Percentiles rank a stretch among this genome's conserved stretches.
Evolutionary conservation across 1,140 invertebrate genomes (phyloP).

Genomic region (Ridgeia piscesae): DNA sequence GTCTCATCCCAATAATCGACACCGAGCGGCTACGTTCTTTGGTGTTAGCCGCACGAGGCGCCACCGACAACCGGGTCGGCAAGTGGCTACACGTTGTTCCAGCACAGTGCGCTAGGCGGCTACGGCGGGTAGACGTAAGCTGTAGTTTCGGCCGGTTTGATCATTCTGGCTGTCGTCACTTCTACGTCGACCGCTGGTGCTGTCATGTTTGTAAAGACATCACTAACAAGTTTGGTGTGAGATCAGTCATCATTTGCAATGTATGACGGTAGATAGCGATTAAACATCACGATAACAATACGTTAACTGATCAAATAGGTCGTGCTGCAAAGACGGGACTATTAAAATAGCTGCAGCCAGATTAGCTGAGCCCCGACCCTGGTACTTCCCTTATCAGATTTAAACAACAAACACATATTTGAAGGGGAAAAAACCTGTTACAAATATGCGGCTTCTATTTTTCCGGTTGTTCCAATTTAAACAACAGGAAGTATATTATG

Average conservation of each 20-base stretch:
- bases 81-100: not conserved
- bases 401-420: no score
- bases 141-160: no score
- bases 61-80: not conserved
- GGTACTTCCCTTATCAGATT: no score
- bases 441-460: not conserved
- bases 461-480: not conserved
- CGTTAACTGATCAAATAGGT: not conserved
- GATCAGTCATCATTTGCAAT: not conserved
- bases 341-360: not conserved
- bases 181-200: no score
- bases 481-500: not conserved
- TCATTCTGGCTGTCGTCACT: no score
- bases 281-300: not conserved
- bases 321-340: not conserved
- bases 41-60: not conserved
- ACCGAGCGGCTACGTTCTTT: not conserved
- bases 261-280: not conserved
- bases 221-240: not conserved
- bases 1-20: no score
- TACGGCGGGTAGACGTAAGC: not conserved
- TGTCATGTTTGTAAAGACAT: not conserved
- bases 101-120: not conserved
- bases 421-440: not conserved
- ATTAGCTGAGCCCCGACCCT: not conserved